A percentile compares a stretch with the other conserved stretches of the same genome.
Conservation (phyloP, 2,888 invertebrate species). For the Caenorhabditis angaria region DNA sequence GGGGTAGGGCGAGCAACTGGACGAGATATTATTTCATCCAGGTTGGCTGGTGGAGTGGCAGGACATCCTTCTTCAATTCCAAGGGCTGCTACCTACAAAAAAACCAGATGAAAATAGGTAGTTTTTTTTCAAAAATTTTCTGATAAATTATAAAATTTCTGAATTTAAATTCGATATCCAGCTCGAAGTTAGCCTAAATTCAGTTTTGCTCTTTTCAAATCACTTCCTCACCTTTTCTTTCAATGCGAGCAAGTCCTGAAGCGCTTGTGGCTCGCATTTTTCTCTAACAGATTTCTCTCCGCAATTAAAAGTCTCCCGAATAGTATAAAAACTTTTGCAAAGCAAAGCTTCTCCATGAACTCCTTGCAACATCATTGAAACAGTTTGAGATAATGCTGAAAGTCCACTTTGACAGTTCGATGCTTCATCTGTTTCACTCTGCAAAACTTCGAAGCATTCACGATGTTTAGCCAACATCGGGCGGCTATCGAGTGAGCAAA, state of each 20-base stretch:
- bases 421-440: constrained; percentile 39
- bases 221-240: constrained; percentile 58
- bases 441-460: constrained; percentile 56
- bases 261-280: constrained; percentile 54
- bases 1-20: constrained; percentile 57
- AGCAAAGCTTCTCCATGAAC: constrained; percentile 69
- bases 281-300: constrained; percentile 57
- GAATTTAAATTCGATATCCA: too few species aligned
- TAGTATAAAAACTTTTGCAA: constrained; percentile 69
- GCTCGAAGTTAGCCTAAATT: too few species aligned
- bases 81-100: constrained; percentile 59
- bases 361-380: constrained; percentile 65
- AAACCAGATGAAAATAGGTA: too few species aligned
- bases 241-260: constrained; percentile 53
- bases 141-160: constrained; percentile 4
- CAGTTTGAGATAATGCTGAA: constrained; percentile 55
- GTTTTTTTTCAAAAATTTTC: constrained; percentile 2
- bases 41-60: constrained; percentile 53
- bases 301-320: constrained; percentile 65
- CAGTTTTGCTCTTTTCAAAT: too few species aligned
- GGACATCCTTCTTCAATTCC: constrained; percentile 70
- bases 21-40: constrained; percentile 64
- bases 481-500: constrained; percentile 60
- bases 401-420: constrained; percentile 64
- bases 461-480: constrained; percentile 58